Evolutionary conservation across 2,888 invertebrate species (phyloP).

Genomic region (Galerucella nymphaeae): DNA sequence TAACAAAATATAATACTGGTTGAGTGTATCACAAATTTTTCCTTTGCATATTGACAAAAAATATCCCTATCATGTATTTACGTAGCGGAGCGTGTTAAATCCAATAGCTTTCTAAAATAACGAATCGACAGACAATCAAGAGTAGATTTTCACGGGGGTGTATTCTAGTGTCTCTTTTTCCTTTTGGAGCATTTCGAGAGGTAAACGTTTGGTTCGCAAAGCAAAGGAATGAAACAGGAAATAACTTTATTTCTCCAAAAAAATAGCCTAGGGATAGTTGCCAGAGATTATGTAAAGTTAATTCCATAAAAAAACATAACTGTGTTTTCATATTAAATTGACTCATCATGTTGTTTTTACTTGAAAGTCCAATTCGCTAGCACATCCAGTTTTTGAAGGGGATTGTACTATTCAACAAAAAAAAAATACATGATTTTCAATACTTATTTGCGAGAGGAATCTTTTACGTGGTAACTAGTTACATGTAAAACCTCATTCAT

Average conservation of each 20-base stretch:
- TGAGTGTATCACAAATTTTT: slow-evolving; percentile 2
- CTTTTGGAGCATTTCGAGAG: slow-evolving; percentile 10
- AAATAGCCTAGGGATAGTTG: slow-evolving; percentile 26
- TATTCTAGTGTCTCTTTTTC: slow-evolving; percentile 21
- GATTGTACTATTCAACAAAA: background rate
- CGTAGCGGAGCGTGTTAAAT: slow-evolving; percentile 30
- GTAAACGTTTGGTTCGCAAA: slow-evolving; percentile 18
- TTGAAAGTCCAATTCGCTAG: too few relatives aligned
- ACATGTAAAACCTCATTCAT: too few relatives aligned
- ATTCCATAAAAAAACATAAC: background rate
- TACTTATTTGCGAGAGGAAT: too few relatives aligned
- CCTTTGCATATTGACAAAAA: background rate
- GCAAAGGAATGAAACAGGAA: slow-evolving; percentile 26
- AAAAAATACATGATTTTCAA: background rate
- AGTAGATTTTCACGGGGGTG: slow-evolving; percentile 36
- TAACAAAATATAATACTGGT: slow-evolving; percentile 1
- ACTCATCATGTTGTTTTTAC: background rate
- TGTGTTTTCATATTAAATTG: background rate
- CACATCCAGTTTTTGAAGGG: background rate
- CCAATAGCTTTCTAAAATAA: slow-evolving; percentile 39
- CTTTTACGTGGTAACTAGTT: too few relatives aligned
- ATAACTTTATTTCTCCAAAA: slow-evolving; percentile 19
- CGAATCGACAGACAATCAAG: slow-evolving; percentile 36
- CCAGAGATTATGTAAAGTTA: background rate
- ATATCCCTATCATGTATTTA: slow-evolving; percentile 20